phyloP scores from a whole-genome alignment of 2,113 vertebrate species.

The Arothron firmamentum region DNA sequence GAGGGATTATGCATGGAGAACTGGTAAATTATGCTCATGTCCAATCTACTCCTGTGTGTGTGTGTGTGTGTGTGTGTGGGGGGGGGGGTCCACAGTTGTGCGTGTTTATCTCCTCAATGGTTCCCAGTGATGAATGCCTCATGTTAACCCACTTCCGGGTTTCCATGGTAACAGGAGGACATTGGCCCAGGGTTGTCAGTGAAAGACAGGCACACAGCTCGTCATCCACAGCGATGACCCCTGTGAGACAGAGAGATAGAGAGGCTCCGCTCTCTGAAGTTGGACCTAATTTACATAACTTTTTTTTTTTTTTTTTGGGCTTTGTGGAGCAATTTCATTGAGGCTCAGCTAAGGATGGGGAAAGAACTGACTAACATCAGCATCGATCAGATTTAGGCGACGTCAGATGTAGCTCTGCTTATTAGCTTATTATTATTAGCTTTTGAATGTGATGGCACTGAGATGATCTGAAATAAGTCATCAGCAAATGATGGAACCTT shows the following conservation, averaged over 20 bases:
- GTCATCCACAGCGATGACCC: constrained; percentile 23
- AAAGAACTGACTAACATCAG: no score
- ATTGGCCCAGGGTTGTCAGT: constrained; percentile 47
- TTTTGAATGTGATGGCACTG: no score
- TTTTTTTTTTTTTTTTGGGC: no score
- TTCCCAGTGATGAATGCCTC: constrained; percentile 50
- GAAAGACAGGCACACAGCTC: constrained; percentile 44
- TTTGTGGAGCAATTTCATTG: no score
- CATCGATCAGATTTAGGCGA: no score
- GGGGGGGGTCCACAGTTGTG: constrained; percentile 19
- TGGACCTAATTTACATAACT: constrained; percentile 1
- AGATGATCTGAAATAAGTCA: no score
- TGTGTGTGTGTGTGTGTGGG: constrained; percentile 1
- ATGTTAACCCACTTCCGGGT: constrained; percentile 65
- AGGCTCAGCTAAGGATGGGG: no score
- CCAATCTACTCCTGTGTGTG: constrained; percentile 20
- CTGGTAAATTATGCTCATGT: constrained; percentile 7
- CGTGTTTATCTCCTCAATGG: constrained; percentile 36
- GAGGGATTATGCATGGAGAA: constrained; percentile 10
- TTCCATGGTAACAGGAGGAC: constrained; percentile 67
- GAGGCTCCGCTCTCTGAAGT: no score
- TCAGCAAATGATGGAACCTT: no score
- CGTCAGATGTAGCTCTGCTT: no score
- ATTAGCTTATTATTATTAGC: no score
- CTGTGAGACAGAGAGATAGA: no score